phyloP scores from a whole-genome alignment of 2,888 invertebrate genomes.

The Scrobipalpa costella region DNA sequence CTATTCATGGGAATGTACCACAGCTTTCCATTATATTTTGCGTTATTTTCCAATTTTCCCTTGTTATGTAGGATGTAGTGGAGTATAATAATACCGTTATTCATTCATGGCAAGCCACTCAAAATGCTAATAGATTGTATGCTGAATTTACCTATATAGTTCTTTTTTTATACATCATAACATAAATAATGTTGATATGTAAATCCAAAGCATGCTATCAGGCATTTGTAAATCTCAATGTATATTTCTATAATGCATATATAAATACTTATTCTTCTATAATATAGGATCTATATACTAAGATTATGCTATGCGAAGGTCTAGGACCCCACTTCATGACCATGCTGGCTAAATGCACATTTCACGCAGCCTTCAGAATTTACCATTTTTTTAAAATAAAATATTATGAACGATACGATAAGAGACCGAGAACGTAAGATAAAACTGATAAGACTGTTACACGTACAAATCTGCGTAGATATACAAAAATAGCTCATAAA shows the following conservation, averaged over 20 bases:
- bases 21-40: too few relatives aligned
- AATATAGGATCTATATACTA: neutral
- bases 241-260: constrained; percentile 1
- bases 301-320: constrained; percentile 21
- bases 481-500: too few relatives aligned
- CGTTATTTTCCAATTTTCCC: too few relatives aligned
- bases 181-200: neutral
- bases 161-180: too few relatives aligned
- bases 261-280: constrained; percentile 7
- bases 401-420: neutral
- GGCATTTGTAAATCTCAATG: constrained; percentile 4
- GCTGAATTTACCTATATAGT: too few relatives aligned
- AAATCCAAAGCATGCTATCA: constrained; percentile 4
- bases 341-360: constrained; percentile 67
- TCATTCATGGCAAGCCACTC: too few relatives aligned
- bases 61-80: too few relatives aligned
- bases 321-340: constrained; percentile 63
- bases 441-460: neutral
- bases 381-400: neutral
- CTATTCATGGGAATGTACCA: too few relatives aligned
- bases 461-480: neutral
- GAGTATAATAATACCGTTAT: too few relatives aligned
- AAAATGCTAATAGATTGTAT: too few relatives aligned
- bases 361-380: constrained; percentile 36
- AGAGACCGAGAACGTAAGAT: neutral